Conservation (phyloP, 2,113 vertebrate species). For the Melospiza georgiana region DNA sequence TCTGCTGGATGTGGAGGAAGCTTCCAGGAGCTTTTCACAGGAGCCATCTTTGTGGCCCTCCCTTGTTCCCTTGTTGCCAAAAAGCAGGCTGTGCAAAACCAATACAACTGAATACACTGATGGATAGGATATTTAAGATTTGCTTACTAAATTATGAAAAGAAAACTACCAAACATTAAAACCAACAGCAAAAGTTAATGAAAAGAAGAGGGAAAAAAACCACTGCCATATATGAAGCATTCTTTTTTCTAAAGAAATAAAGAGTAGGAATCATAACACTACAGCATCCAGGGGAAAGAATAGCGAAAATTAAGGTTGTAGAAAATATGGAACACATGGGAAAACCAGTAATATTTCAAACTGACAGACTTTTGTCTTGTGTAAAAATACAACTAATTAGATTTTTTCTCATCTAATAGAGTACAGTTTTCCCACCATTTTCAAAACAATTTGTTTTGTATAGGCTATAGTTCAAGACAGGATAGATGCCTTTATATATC, state of each 20-base stretch:
- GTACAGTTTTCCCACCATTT: background rate
- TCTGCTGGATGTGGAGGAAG: background rate
- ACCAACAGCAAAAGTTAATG: background rate
- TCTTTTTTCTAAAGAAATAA: background rate
- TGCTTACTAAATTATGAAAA: background rate
- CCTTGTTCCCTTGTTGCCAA: background rate
- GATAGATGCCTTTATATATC: background rate
- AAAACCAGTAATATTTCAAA: conserved; percentile 19
- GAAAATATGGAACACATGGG: background rate
- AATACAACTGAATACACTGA: background rate
- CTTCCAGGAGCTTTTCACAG: background rate
- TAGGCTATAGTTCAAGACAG: background rate
- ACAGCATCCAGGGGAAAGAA: background rate
- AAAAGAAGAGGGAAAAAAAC: background rate
- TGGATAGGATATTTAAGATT: background rate
- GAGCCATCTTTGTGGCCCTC: background rate
- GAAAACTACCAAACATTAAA: background rate
- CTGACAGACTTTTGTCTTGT: background rate
- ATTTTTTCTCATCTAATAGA: conserved; percentile 11
- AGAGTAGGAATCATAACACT: background rate
- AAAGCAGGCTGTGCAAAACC: background rate
- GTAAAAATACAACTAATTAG: background rate
- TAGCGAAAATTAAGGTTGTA: background rate
- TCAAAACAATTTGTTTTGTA: background rate
- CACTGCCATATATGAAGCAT: background rate